Base-by-base conservation (phyloP, 2,888 invertebrate species). In the Subacronicta megacephala region DNA sequence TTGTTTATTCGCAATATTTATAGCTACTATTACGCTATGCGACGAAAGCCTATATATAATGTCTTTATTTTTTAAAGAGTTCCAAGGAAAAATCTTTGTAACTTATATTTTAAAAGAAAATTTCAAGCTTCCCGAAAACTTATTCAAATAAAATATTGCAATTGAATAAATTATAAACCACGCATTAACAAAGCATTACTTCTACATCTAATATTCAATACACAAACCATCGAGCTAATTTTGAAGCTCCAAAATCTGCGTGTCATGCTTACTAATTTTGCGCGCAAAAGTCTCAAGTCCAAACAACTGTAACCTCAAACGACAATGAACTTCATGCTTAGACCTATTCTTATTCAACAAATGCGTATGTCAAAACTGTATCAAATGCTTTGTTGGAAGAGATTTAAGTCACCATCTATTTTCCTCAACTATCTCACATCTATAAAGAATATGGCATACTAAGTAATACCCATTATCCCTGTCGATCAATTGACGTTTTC, bases 261-360 rank as follows among this genome's bases (percentile, higher is more conserved):
- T 46, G 49, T 54, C 64, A 60, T 43, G 54, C 38, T 45, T 45
- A 54, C 46, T 23, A 33, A 50, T 50, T 54, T 44, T 44, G 47
- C 15, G 36, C 18, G 29, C 10, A 37, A 47, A 43, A 40, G 15
- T 35, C 16, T 44, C 29, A 63, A 64, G 64, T 64, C 64, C 64
- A 37, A 15, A 20, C 20, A 42, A 60, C 37, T 44, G 47, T 60
- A 26, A 59, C 40, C 10, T 44, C 13, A 49, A 64, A 42, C 37
- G 60, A 64, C 60, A 60, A 60, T 64, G 64, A 64, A 64, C 63
- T 60, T 64, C 36, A 52, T 58, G 42, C 17, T 31, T 43, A 58
- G 51, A 46, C n/a, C 31, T 62, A 51, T 46, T 62, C 43, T 41
- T 43, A 36, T 38, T 40, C 26, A 38, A n/a, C 17, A 43, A 12